Percentiles rank a stretch among this genome's conserved stretches.
phyloP scores from a whole-genome alignment of 2,113 vertebrate genomes.

The Leptosomus discolor region DNA sequence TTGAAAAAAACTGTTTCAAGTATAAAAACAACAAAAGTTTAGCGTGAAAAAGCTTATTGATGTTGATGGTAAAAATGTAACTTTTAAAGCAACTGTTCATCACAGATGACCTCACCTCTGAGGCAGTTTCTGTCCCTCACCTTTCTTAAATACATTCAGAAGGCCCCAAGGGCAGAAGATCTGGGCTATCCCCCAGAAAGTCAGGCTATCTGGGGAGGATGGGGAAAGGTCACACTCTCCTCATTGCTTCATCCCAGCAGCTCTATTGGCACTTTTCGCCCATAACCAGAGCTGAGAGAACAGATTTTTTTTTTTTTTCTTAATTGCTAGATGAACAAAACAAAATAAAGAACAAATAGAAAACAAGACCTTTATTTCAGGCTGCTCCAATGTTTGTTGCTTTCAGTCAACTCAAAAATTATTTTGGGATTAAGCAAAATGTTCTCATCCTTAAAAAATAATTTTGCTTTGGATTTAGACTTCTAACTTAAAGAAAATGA shows the following conservation, averaged over 20 bases:
- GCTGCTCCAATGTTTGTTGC: accelerated
- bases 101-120: not conserved
- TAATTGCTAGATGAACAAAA: not conserved
- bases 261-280: not conserved
- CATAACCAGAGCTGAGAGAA: not conserved
- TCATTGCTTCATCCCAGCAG: not conserved
- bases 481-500: not conserved
- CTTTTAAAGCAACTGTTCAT: not conserved
- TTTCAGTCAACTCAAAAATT: not conserved
- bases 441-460: not conserved
- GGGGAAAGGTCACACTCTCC: not conserved
- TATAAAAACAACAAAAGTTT: not conserved
- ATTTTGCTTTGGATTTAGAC: not conserved
- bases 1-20: not conserved
- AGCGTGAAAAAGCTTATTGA: not conserved
- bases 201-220: not conserved
- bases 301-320: not conserved
- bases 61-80: not conserved
- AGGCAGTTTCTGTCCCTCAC: not conserved
- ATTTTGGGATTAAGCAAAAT: not conserved
- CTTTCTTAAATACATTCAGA: not conserved
- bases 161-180: not conserved
- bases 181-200: too few relatives aligned
- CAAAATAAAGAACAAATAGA: not conserved
- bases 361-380: not conserved